These are phyloP conservation scores for Noctua janthe DNA, from an alignment of 2,888 invertebrate genomes.

Conservation along the genomic window DNA sequence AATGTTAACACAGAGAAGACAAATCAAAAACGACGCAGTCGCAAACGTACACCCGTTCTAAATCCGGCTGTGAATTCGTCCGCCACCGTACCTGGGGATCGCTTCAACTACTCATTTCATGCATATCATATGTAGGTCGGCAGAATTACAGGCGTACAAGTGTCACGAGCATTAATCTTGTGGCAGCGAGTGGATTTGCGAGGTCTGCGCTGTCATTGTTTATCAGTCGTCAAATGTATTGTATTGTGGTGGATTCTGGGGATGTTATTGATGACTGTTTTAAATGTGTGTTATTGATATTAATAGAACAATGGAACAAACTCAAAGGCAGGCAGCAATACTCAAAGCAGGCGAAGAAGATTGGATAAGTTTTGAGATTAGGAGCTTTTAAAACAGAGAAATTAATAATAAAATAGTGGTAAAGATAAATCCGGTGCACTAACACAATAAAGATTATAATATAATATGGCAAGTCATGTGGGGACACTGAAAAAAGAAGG, in stretches of 20 bases:
- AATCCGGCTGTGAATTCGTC: constrained; percentile 62
- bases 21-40: constrained; percentile 15
- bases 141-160: constrained; percentile 60
- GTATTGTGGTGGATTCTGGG: constrained; percentile 1
- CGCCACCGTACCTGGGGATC: constrained; percentile 67
- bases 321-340: background rate
- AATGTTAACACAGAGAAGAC: background rate
- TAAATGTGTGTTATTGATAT: background rate
- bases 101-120: constrained; percentile 69
- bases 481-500: background rate
- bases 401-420: background rate
- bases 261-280: constrained; percentile 21
- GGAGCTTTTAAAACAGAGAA: too few relatives aligned
- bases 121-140: constrained; percentile 69
- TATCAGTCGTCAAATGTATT: constrained; percentile 53
- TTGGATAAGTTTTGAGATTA: background rate
- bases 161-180: constrained; percentile 67
- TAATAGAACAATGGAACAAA: background rate
- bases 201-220: constrained; percentile 62
- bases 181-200: constrained; percentile 56
- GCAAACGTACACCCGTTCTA: constrained; percentile 41
- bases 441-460: background rate
- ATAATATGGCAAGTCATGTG: background rate
- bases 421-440: background rate
- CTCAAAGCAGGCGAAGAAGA: background rate